Percentiles rank a stretch among this genome's conserved stretches.
phyloP scores from a whole-genome alignment of 2,888 invertebrate species.

The Parasteatoda lunata region DNA sequence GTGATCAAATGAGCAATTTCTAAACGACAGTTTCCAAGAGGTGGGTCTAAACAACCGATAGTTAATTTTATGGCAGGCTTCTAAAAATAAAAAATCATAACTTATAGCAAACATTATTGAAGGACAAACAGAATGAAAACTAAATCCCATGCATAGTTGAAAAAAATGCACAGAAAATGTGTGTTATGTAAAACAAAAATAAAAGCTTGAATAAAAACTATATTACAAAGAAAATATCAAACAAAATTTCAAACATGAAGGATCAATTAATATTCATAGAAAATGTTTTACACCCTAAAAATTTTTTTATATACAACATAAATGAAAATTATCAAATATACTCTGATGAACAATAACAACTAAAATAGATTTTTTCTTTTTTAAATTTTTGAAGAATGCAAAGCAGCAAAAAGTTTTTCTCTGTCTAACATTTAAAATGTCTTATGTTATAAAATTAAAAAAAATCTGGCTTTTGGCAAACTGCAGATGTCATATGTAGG shows the following conservation, averaged over 20 bases:
- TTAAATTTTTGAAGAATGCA: too few relatives aligned
- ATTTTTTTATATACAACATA: too few relatives aligned
- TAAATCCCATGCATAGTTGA: not conserved
- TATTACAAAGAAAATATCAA: not conserved
- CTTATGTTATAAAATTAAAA: too few relatives aligned
- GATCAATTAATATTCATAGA: constrained; percentile 81
- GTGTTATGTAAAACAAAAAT: not conserved
- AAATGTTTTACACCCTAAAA: constrained; percentile 80
- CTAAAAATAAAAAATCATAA: constrained; percentile 71
- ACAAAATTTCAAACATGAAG: constrained; percentile 78
- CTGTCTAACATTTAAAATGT: too few relatives aligned
- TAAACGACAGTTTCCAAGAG: constrained; percentile 86
- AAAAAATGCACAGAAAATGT: not conserved
- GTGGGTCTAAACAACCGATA: constrained; percentile 82
- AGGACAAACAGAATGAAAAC: not conserved
- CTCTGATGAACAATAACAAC: too few relatives aligned
- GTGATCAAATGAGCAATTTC: constrained; percentile 87
- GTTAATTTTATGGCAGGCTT: constrained; percentile 81
- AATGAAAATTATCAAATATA: too few relatives aligned
- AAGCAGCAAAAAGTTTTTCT: too few relatives aligned
- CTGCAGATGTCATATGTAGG: too few relatives aligned
- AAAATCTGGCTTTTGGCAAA: too few relatives aligned
- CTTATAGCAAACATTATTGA: not conserved
- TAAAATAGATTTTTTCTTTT: too few relatives aligned
- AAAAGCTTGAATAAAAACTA: not conserved